Evolutionary conservation across 2,113 vertebrate genomes (phyloP), one percentile per base, ranked within the genome.

Genomic region (Chunga burmeisteri): DNA sequence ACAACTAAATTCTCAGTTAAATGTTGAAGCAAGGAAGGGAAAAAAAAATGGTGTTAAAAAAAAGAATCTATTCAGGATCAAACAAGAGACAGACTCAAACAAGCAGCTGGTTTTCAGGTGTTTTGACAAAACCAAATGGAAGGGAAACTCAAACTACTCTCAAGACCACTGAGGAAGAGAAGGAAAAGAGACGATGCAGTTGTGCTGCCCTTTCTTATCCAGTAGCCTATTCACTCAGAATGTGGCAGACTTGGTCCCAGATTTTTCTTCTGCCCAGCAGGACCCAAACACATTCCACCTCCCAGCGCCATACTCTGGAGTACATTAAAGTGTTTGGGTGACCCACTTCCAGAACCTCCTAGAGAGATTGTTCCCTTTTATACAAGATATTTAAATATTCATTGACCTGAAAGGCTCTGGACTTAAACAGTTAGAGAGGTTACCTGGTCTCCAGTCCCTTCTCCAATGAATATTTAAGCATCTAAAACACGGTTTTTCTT

Each of bases 381-480:
- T 46, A 62, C n/a, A 72, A 65, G 74, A 9, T 72, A 94, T 40
- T 94, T 93, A 79, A 96, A 96, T 85, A 95, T 61, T 95, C 73
- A 93, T 88, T 56, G 78, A 82, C 81, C 11, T 3, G 66, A 91
- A 93, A 95, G 74, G 70, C 55, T 85, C 78, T 49, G 66, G 70
- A 94, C 34, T 81, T 68, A 17, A 95, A 32, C 44, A 83, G 78
- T 90, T 79, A 47, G 63, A 92, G 70, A 96, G 74, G 58, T 36
- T 93, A 93, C 61, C 70, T 92, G 81, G 70, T 94, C 94, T 94
- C 88, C 40, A 82, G 81, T 62, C 81, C 87, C 70, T 73, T 94
- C 46, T 87, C 50, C 88, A 81, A 96, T 92, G 58, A 94, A 92
- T 90, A 96, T 90, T 96, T 95, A 96, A 95, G 50, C 38, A 83